These are phyloP conservation scores for Sarcophaga caerulescens DNA, from an alignment of 2,888 invertebrate genomes.

Conservation along the genomic window DNA sequence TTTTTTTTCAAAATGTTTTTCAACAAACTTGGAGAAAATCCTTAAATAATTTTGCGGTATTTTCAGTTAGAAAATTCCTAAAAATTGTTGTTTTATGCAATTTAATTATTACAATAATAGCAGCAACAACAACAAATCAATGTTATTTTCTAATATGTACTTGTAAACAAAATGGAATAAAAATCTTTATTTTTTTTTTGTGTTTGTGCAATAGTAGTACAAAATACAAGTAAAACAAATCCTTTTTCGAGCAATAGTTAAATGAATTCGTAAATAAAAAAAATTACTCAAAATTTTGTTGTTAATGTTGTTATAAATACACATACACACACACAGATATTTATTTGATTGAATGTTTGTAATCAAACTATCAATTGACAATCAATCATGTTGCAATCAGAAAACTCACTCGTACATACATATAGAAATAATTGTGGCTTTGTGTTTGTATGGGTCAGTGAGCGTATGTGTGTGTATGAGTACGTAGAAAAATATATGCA, in stretches of 20 bases:
- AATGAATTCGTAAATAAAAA: too few species aligned
- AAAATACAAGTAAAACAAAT: too few species aligned
- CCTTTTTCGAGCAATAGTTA: too few species aligned
- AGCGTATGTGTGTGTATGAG: background rate
- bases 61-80: background rate
- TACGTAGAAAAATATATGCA: background rate
- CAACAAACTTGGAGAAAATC: background rate
- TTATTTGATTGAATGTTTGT: constrained; percentile 47
- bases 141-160: background rate
- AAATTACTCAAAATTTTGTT: too few species aligned
- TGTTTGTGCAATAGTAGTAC: too few species aligned
- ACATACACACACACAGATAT: background rate
- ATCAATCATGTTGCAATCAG: constrained; percentile 57
- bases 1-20: background rate
- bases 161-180: too few species aligned
- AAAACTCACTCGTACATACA: background rate
- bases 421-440: background rate
- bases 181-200: too few species aligned
- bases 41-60: background rate
- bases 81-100: background rate
- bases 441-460: background rate
- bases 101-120: background rate
- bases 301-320: too few species aligned
- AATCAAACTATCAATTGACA: constrained; percentile 51
- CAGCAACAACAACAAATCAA: background rate